Percentiles rank a stretch among this genome's conserved stretches.
phyloP scores from a whole-genome alignment of 30 jellyfish, hydroid and myxozoan genomes.

The Turritopsis rubra region DNA sequence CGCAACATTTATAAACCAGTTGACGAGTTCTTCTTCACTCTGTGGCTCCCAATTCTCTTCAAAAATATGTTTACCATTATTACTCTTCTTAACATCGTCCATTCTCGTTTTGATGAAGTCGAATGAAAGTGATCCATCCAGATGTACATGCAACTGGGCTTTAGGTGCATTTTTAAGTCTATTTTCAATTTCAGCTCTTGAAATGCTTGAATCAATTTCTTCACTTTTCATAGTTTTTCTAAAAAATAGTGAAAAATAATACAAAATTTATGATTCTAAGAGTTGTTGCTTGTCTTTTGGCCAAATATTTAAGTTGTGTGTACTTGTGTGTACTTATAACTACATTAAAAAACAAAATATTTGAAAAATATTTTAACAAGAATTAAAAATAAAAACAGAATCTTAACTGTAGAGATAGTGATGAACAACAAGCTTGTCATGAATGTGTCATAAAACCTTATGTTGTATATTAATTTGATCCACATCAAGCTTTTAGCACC shows the following conservation, averaged over 20 bases:
- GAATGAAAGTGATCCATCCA: slow-evolving; percentile 18
- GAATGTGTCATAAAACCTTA: too few species aligned
- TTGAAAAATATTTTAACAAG: too few species aligned
- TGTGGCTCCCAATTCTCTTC: slow-evolving; percentile 15
- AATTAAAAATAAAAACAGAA: too few species aligned
- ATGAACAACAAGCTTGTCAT: too few species aligned
- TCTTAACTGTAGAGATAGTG: too few species aligned
- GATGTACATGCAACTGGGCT: slow-evolving; percentile 13
- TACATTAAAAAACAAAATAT: too few species aligned
- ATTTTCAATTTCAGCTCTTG: not conserved
- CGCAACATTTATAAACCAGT: slow-evolving; percentile 11
- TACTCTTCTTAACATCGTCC: not conserved
- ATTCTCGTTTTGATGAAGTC: slow-evolving; percentile 8
- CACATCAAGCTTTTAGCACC: too few species aligned
- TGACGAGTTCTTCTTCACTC: not conserved
- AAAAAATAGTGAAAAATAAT: not conserved
- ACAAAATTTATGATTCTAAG: too few species aligned
- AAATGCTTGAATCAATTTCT: not conserved
- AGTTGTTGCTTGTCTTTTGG: too few species aligned
- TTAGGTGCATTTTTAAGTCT: slow-evolving; percentile 12
- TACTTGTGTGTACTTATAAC: too few species aligned
- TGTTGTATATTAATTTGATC: too few species aligned
- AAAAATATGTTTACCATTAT: not conserved
- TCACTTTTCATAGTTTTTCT: not conserved
- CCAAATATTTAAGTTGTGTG: too few species aligned